phyloP scores from a whole-genome alignment of 2,797 vertebrate species.

The Arctocebus calabarensis region DNA sequence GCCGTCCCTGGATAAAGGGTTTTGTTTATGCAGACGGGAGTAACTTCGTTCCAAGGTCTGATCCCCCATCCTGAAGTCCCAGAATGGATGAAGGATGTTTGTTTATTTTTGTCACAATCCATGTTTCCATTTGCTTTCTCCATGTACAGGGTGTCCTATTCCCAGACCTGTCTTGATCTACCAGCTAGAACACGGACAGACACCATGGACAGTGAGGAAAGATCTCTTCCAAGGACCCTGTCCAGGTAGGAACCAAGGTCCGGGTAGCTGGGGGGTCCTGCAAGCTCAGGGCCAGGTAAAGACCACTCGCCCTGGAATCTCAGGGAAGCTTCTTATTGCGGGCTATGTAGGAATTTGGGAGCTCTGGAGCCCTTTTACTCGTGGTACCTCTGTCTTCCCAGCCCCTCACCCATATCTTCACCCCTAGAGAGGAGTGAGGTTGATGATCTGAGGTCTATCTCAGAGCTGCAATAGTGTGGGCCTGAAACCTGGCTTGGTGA shows the following conservation, averaged over 20 bases:
- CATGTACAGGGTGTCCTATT: constrained; percentile 52
- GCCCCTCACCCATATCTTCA: background rate
- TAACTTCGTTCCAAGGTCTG: background rate
- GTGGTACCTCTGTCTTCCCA: background rate
- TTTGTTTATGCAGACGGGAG: background rate
- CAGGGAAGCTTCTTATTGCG: background rate
- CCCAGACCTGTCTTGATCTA: constrained; percentile 1
- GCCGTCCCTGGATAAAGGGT: too few species aligned
- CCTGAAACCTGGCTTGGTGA: background rate
- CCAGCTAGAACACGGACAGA: background rate
- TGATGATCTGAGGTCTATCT: background rate
- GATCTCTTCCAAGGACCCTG: background rate
- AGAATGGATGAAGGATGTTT: too few species aligned
- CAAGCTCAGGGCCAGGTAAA: background rate
- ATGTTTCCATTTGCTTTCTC: background rate
- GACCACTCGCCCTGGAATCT: too few species aligned
- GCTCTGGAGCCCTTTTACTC: background rate
- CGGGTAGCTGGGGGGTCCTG: background rate
- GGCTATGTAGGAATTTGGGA: background rate
- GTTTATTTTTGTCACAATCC: background rate
- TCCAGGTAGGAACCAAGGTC: constrained; percentile 40
- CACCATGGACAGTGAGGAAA: background rate
- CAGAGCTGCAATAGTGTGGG: background rate
- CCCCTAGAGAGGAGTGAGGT: background rate
- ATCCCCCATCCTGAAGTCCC: background rate